Evolutionary conservation across 2,113 vertebrate species (phyloP).

Genomic region (Leptobrachium ailaonicum): DNA sequence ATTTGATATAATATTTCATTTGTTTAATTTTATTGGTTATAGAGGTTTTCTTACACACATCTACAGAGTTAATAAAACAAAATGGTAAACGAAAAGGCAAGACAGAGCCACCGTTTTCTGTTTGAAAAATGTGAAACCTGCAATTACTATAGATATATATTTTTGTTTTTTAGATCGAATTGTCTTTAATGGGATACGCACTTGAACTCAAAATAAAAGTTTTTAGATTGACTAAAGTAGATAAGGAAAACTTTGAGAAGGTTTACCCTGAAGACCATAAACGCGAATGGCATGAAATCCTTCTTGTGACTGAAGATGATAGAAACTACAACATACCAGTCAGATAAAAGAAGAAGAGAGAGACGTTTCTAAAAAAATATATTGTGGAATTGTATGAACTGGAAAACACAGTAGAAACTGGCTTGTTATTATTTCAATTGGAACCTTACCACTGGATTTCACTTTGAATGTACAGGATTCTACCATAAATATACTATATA

Average conservation of each 20-base stretch:
- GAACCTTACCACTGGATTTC: no score
- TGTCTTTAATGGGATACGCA: conserved; percentile 73
- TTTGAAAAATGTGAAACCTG: background rate
- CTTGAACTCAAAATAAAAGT: conserved; percentile 74
- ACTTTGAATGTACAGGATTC: no score
- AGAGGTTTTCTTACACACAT: no score
- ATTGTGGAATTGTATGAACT: background rate
- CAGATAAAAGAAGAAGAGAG: conserved; percentile 12
- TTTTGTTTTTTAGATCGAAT: conserved; percentile 66
- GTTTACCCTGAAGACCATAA: conserved; percentile 65
- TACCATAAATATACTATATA: no score
- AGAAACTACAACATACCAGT: conserved; percentile 68
- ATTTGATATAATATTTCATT: no score
- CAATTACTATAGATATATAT: background rate
- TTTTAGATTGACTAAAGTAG: conserved; percentile 71
- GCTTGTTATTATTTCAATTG: no score
- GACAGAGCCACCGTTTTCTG: no score
- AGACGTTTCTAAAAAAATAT: background rate
- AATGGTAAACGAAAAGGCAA: no score
- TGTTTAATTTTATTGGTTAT: no score
- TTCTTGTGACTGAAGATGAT: conserved; percentile 74
- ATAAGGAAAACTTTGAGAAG: conserved; percentile 70
- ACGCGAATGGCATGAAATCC: conserved; percentile 72
- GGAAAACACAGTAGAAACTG: background rate
- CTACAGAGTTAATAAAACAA: no score